Conservation (phyloP, 2,113 vertebrate species). For the Ursus arctos region DNA sequence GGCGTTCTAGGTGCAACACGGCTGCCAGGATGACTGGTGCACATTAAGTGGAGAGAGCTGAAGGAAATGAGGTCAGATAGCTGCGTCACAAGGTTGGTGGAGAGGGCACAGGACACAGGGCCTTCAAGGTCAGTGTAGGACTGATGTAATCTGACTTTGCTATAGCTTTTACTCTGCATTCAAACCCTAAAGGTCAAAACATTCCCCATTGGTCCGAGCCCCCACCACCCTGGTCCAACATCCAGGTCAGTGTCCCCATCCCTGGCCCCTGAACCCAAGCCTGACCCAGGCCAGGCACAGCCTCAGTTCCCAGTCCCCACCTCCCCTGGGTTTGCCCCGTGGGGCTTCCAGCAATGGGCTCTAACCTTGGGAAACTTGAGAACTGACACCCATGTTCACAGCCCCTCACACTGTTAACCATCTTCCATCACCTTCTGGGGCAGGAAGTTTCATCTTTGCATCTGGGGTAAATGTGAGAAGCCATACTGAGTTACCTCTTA, state of each 20-base stretch:
- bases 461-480: constrained; percentile 36
- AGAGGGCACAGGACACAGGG: neutral
- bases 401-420: neutral
- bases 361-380: neutral
- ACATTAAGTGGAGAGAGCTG: neutral
- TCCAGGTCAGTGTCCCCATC: neutral
- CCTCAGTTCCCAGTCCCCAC: neutral
- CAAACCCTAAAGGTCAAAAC: neutral
- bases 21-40: too few relatives aligned
- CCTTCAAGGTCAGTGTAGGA: neutral
- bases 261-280: neutral
- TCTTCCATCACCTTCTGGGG: neutral
- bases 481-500: neutral
- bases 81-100: neutral
- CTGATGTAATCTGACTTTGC: neutral
- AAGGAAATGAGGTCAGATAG: neutral
- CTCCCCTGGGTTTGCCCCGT: neutral
- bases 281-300: neutral
- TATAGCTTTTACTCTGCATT: neutral
- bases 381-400: constrained; percentile 16
- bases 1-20: neutral
- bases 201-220: neutral
- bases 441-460: neutral
- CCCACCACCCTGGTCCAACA: neutral
- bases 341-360: neutral